phyloP scores from a whole-genome alignment of 2,888 invertebrate genomes.

The Netelia inedita region DNA sequence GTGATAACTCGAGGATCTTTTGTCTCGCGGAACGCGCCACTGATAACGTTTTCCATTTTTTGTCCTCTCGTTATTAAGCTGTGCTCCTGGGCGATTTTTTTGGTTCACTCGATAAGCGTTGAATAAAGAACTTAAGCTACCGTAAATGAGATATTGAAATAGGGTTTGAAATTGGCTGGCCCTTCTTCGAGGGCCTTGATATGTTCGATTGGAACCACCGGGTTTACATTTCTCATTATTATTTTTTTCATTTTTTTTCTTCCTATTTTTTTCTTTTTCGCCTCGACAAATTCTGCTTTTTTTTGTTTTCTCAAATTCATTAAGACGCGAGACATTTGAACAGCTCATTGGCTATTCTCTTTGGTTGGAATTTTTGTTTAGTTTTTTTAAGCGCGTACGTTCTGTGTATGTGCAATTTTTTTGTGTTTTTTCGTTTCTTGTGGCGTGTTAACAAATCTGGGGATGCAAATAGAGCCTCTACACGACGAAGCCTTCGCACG shows the following conservation, averaged over 20 bases:
- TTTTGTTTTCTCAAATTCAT: slow-evolving; percentile 33
- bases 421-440: slow-evolving; percentile 46
- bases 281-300: slow-evolving; percentile 12
- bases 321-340: slow-evolving; percentile 10
- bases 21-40: slow-evolving; percentile 59
- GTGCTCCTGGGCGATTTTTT: slow-evolving; percentile 32
- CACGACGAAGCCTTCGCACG: slow-evolving; percentile 39
- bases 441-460: slow-evolving; percentile 19
- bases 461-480: slow-evolving; percentile 13
- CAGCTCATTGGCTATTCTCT: slow-evolving; percentile 18
- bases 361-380: slow-evolving; percentile 21
- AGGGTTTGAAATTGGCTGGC: slow-evolving; percentile 75
- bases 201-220: slow-evolving; percentile 80
- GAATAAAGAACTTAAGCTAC: slow-evolving; percentile 78
- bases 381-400: slow-evolving; percentile 3
- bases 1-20: slow-evolving; percentile 1
- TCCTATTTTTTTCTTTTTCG: slow-evolving; percentile 1
- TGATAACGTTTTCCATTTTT: slow-evolving; percentile 1
- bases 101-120: slow-evolving; percentile 72
- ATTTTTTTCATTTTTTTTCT: slow-evolving; percentile 11
- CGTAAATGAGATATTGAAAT: slow-evolving; percentile 74
- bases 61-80: slow-evolving; percentile 25
- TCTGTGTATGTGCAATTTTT: background rate
- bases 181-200: slow-evolving; percentile 77
- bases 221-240: slow-evolving; percentile 62